Evolutionary conservation across 2,113 vertebrate species (phyloP).

Genomic region (Aleadryas rufinucha): DNA sequence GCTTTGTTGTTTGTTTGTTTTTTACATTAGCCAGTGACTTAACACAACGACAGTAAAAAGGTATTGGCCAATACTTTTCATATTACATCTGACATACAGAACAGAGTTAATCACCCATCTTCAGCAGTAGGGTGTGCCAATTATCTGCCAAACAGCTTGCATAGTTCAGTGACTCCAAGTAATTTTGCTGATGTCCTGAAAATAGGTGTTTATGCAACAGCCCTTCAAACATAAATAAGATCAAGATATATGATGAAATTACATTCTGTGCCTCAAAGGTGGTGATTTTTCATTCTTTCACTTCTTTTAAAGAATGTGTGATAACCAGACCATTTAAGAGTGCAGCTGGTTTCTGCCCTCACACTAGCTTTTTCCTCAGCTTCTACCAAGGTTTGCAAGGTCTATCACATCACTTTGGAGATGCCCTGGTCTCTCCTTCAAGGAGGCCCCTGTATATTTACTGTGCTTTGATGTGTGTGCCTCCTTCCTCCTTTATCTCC

Average conservation of each 20-base stretch:
- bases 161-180: not conserved
- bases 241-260: not conserved
- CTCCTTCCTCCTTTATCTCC: not conserved
- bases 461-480: rapidly evolving
- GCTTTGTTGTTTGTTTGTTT: not conserved
- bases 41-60: not conserved
- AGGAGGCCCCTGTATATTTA: not conserved
- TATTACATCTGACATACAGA: not conserved
- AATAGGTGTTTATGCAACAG: not conserved
- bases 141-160: not conserved
- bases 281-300: not conserved
- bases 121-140: not conserved
- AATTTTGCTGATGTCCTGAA: not conserved
- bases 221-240: not conserved
- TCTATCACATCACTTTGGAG: not conserved
- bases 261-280: not conserved
- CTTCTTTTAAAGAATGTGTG: not conserved
- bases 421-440: not conserved
- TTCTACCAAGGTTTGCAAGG: not conserved
- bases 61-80: not conserved
- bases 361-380: not conserved
- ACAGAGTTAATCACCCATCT: not conserved
- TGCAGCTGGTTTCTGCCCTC: not conserved
- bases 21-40: not conserved
- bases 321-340: not conserved